Conservation (phyloP, 2,797 vertebrate species). For the Rhinella marina region DNA sequence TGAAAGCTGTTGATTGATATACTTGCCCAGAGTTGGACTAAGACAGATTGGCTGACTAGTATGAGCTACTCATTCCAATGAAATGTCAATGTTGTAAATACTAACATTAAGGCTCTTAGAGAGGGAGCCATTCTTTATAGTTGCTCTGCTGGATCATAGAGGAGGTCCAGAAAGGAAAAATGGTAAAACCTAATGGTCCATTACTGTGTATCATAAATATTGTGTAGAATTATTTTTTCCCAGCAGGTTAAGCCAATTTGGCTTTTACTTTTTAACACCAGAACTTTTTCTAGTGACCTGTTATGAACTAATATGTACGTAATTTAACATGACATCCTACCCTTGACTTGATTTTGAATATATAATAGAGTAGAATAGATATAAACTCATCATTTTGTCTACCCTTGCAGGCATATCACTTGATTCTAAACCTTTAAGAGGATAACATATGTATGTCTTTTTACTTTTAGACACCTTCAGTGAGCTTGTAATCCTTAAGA, state of each 20-base stretch:
- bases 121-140: no score
- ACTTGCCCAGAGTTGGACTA: no score
- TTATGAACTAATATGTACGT: background rate
- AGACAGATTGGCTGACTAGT: no score
- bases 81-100: no score
- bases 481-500: background rate
- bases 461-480: background rate
- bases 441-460: constrained; percentile 7
- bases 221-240: background rate
- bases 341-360: background rate
- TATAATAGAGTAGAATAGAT: background rate
- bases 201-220: background rate
- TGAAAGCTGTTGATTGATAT: no score
- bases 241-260: background rate
- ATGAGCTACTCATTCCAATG: no score
- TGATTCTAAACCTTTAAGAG: background rate
- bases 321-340: background rate
- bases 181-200: no score
- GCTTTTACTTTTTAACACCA: background rate
- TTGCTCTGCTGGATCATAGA: no score
- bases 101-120: no score
- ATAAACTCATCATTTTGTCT: background rate
- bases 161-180: no score
- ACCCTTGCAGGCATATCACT: background rate
- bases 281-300: background rate